Conservation (phyloP, 2,113 vertebrate species). For the Archocentrus centrarchus region DNA sequence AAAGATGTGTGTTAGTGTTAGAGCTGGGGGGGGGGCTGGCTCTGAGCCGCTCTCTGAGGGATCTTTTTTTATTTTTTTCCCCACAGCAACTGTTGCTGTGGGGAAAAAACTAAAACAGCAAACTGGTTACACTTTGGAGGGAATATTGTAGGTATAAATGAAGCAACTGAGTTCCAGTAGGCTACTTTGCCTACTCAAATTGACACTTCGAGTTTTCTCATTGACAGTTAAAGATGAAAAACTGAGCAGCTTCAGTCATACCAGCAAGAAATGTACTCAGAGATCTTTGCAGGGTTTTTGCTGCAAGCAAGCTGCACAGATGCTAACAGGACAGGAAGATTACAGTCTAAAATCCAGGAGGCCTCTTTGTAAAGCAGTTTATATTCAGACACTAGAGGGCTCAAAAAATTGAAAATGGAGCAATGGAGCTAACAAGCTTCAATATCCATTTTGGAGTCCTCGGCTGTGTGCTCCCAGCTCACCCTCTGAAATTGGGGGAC, state of each 20-base stretch:
- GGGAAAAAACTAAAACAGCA: background rate
- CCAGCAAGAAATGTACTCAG: background rate
- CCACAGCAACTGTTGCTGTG: background rate
- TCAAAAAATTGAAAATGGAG: no score
- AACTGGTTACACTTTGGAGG: background rate
- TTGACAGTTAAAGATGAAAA: background rate
- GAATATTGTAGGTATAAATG: slow-evolving; percentile 9
- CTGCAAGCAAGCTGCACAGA: background rate
- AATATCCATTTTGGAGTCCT: no score
- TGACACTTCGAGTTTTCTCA: background rate
- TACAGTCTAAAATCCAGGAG: background rate
- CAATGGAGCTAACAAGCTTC: no score
- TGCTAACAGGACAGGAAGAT: background rate
- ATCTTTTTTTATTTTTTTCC: background rate
- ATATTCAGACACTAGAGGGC: background rate
- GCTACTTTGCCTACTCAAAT: background rate
- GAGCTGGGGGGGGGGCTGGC: background rate
- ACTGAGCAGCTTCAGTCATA: background rate
- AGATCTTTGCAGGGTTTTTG: background rate
- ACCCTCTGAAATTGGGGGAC: background rate
- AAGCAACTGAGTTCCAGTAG: background rate
- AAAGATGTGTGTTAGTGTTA: slow-evolving; percentile 22
- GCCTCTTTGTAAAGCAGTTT: background rate
- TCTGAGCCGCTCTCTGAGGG: background rate
- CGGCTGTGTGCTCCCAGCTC: no score